Base-by-base conservation (phyloP, 2,888 invertebrate genomes). In the Sthenelais limicola region DNA sequence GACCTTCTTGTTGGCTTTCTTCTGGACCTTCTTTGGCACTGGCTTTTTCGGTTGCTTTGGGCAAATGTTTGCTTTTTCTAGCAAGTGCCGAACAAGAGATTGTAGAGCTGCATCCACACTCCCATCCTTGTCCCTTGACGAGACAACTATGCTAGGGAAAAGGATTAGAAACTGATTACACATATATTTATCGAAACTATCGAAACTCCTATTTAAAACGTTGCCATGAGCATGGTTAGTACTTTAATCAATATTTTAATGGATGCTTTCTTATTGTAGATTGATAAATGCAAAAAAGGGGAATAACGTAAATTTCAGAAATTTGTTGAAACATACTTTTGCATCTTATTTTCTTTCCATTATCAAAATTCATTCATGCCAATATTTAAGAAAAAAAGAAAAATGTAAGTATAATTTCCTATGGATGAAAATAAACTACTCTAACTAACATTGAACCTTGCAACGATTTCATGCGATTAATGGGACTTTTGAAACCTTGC, bases 61-160 rank as follows among this genome's bases (percentile, higher is more conserved):
- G 24, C 35, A 12, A 24, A 33, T 35, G 12, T 32, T 43, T 12
- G 43, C 21, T 12, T 80, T 80, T 72, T 82, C 82, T 47, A 84
- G 76, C 35, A 84, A 79, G 66, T 82, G 80, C 43, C 84, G 73
- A 9, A 84, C 74, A n/a, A 84, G 76, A 5, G 79, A 77, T 75
- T 83, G 82, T 54, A 84, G 77, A 58, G 82, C 83, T 69, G 76
- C 75, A 43, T 79, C 74, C 28, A 84, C 81, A 0, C 82, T 81
- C 7, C 81, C 82, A 72, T 84, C 84, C 38, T 78, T 77, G 52
- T 79, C 78, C 58, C 78, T 80, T 0, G 83, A 81, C 32, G 84
- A 84, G 32, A 82, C 83, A 73, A 80, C 76, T 12, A 83, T 74
- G 75, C 84, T 84, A 68, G 9, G 75, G 67, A 9, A 21, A 56